phyloP scores from a whole-genome alignment of 2,888 invertebrate genomes.

The Rhagophthalmus giganteus region DNA sequence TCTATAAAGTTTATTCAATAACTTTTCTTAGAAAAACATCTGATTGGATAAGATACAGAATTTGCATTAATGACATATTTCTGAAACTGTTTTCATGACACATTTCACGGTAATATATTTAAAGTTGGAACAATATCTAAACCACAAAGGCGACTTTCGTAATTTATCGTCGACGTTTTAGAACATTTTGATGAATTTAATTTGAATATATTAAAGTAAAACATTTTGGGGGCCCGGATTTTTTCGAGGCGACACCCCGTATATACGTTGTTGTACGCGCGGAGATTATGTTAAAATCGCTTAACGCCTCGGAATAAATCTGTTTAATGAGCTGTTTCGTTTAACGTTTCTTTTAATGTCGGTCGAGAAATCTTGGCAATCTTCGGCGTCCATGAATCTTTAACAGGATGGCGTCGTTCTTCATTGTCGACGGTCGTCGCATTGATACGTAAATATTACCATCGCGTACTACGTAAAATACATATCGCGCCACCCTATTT shows the following conservation, averaged over 20 bases:
- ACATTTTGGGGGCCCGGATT: too few species aligned
- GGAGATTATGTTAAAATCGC: too few species aligned
- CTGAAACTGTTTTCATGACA: background rate
- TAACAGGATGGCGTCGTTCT: slow-evolving; percentile 36
- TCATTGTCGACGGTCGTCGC: slow-evolving; percentile 36
- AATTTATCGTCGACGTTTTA: too few species aligned
- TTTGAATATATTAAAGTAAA: slow-evolving; percentile 24
- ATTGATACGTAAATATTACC: slow-evolving; percentile 34
- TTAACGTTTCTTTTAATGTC: too few species aligned
- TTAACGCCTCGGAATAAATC: too few species aligned
- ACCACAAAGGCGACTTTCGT: too few species aligned
- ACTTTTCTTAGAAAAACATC: slow-evolving; percentile 24
- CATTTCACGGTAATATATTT: background rate
- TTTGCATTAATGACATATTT: slow-evolving; percentile 15
- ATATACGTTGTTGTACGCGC: too few species aligned
- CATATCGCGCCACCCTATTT: slow-evolving; percentile 3
- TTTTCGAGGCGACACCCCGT: too few species aligned
- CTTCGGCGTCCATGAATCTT: slow-evolving; percentile 38
- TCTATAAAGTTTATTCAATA: slow-evolving; percentile 38
- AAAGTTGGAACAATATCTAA: too few species aligned
- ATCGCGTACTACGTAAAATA: slow-evolving; percentile 41
- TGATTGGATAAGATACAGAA: slow-evolving; percentile 14
- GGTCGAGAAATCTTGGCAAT: slow-evolving; percentile 38
- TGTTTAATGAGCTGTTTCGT: too few species aligned
- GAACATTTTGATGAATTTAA: slow-evolving; percentile 1